Base-by-base conservation (phyloP, 2,797 vertebrate genomes). In the Lagodon rhomboides region DNA sequence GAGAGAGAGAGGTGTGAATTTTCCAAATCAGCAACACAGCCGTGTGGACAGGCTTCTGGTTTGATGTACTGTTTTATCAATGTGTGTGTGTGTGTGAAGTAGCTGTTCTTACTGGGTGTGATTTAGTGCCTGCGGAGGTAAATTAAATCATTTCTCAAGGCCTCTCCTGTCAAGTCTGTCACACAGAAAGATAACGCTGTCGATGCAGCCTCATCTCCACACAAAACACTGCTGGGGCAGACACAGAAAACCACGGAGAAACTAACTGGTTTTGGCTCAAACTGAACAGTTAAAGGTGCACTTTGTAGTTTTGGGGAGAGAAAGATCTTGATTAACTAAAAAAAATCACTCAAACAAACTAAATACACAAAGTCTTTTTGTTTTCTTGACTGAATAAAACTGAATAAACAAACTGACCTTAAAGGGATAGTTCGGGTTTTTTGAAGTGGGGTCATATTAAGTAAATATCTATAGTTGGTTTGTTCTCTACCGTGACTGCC, bases 131-230 rank as follows among this genome's bases (percentile, higher is more conserved):
- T 85, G 55, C 41, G 38, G 81, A 80, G 73, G 82, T 77, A 85
- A 93, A 92, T 93, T 89, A 92, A 93, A 93, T 93, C 81, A 88
- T 91, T 88, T 79, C 85, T 91, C 87, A 89, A 91, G 87, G 87
- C 87, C 79, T 85, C 73, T 78, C 68, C 81, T 87, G 79, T 93
- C 87, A 76, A 66, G 79, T 73, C 75, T 80, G 87, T 90, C 87
- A 89, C 84, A 86, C 79, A 85, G 85, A 90, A 69, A 86, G 87
- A 92, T 89, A 89, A 91, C 72, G 56, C 80, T 75, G 80, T 79
- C 75, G 59, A 75, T 75, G 85, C 78, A 80, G 27, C 62, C 73
- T 79, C 67, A 62, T 79, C 69, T 47, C 64, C 68, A 56, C 71
- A 47, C 60, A 60, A 63, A 74, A 63, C 38, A 12, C 68, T 13